phyloP scores from a whole-genome alignment of 2,888 invertebrate genomes.

The Glomeris marginata region DNA sequence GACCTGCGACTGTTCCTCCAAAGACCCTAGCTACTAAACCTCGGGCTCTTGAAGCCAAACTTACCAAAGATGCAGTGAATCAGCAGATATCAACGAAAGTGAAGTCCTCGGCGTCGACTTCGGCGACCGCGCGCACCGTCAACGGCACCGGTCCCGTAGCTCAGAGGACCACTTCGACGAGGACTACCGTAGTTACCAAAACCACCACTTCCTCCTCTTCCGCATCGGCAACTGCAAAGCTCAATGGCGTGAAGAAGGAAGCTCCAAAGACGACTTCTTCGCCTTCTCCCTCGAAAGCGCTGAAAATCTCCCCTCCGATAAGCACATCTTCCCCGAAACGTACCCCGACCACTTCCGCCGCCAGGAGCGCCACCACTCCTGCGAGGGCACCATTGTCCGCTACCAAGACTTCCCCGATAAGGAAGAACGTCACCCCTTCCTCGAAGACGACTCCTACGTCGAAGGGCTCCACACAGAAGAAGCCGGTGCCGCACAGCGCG shows the following conservation, averaged over 20 bases:
- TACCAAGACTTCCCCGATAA: not conserved
- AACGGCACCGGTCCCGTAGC: not conserved
- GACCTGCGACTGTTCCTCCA: slow-evolving; percentile 15
- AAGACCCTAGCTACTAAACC: slow-evolving; percentile 18
- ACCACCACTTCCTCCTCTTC: not conserved
- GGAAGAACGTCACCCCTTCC: not conserved
- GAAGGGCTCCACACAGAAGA: not conserved
- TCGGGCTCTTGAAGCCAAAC: slow-evolving; percentile 21
- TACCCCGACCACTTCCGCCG: not conserved
- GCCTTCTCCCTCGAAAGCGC: not conserved
- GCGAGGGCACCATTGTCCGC: not conserved
- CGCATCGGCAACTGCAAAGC: not conserved
- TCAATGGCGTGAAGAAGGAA: not conserved
- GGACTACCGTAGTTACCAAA: not conserved
- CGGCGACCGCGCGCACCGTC: not conserved
- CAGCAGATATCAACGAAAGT: slow-evolving; percentile 6
- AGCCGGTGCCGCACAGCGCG: slow-evolving; percentile 1
- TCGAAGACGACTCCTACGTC: not conserved
- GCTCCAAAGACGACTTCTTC: not conserved
- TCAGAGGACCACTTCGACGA: not conserved
- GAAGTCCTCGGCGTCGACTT: not conserved
- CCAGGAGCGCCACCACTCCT: not conserved
- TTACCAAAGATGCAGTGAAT: slow-evolving; percentile 15
- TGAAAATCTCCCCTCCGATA: not conserved
- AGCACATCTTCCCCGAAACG: not conserved